Evolutionary conservation across 2,888 invertebrate species (phyloP).

Genomic region (Agelastica alni): DNA sequence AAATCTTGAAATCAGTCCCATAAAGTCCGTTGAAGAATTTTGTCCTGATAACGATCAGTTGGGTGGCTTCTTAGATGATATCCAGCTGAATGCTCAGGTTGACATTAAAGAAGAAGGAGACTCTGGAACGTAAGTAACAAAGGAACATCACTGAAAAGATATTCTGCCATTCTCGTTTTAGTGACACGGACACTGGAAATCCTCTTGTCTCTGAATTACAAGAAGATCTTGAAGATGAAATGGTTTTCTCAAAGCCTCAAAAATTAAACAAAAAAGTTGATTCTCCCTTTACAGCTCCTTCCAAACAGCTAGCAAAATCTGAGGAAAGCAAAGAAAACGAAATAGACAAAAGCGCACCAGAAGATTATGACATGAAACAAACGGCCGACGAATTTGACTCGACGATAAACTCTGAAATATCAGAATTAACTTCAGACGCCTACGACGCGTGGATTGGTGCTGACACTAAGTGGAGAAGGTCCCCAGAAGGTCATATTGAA

Average conservation of each 20-base stretch:
- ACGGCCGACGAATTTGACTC: slow-evolving; percentile 57
- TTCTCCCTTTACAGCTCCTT: slow-evolving; percentile 27
- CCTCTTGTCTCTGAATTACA: slow-evolving; percentile 82
- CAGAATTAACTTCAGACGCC: slow-evolving; percentile 57
- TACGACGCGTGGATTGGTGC: slow-evolving; percentile 67
- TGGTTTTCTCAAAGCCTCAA: slow-evolving; percentile 44
- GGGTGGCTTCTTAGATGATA: slow-evolving; percentile 75
- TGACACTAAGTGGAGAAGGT: slow-evolving; percentile 72
- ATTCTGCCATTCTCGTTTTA: slow-evolving; percentile 50
- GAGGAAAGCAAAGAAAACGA: slow-evolving; percentile 47
- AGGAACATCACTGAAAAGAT: background rate
- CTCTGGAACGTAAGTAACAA: slow-evolving; percentile 60
- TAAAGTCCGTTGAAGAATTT: slow-evolving; percentile 70
- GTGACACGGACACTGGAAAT: slow-evolving; percentile 74
- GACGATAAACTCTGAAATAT: slow-evolving; percentile 57
- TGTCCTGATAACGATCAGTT: slow-evolving; percentile 75
- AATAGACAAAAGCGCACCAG: slow-evolving; percentile 44
- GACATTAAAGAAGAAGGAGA: slow-evolving; percentile 55
- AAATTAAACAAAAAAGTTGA: slow-evolving; percentile 51
- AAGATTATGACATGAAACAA: slow-evolving; percentile 56
- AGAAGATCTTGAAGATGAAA: slow-evolving; percentile 78
- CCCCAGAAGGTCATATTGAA: slow-evolving; percentile 68
- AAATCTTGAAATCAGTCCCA: slow-evolving; percentile 50
- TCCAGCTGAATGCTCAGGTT: slow-evolving; percentile 53
- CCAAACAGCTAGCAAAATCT: slow-evolving; percentile 35